These are phyloP conservation scores for Calosoma granatense DNA, from an alignment of 1,140 invertebrate genomes.

Conservation along the genomic window DNA sequence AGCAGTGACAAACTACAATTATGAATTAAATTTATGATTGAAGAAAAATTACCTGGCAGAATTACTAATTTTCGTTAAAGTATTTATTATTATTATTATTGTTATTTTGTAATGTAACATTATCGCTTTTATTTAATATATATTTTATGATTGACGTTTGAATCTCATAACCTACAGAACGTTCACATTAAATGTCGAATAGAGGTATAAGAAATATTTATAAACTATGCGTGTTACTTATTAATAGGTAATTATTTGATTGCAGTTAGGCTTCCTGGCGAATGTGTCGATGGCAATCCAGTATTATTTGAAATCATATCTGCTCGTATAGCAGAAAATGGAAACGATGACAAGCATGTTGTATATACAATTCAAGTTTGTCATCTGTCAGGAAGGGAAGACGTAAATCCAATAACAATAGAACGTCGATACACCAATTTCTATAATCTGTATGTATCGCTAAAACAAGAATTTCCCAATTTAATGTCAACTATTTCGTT, in stretches of 20 bases:
- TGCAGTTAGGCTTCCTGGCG: background rate
- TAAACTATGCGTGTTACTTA: background rate
- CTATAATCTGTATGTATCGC: slow-evolving; percentile 49
- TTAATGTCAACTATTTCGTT: slow-evolving; percentile 50
- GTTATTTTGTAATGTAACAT: too few relatives aligned
- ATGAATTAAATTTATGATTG: too few relatives aligned
- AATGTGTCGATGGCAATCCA: slow-evolving; percentile 1
- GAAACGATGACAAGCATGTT: slow-evolving; percentile 48
- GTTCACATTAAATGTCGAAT: slow-evolving; percentile 9
- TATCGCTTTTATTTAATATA: too few relatives aligned
- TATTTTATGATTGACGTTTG: too few relatives aligned
- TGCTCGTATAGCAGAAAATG: slow-evolving; percentile 36
- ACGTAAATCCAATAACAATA: slow-evolving; percentile 49
- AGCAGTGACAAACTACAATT: too few relatives aligned
- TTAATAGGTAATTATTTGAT: background rate
- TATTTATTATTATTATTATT: too few relatives aligned
- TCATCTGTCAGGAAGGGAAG: slow-evolving; percentile 39
- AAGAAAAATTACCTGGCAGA: too few relatives aligned
- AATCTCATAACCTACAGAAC: too few relatives aligned
- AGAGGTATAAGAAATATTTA: background rate
- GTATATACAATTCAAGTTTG: slow-evolving; percentile 49
- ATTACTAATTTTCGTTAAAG: too few relatives aligned
- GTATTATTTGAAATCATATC: slow-evolving; percentile 39
- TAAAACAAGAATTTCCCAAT: slow-evolving; percentile 49
- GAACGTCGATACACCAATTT: slow-evolving; percentile 70